These are phyloP conservation scores for Beris morrisii DNA, from an alignment of 2,888 invertebrate genomes.

Conservation along the genomic window DNA sequence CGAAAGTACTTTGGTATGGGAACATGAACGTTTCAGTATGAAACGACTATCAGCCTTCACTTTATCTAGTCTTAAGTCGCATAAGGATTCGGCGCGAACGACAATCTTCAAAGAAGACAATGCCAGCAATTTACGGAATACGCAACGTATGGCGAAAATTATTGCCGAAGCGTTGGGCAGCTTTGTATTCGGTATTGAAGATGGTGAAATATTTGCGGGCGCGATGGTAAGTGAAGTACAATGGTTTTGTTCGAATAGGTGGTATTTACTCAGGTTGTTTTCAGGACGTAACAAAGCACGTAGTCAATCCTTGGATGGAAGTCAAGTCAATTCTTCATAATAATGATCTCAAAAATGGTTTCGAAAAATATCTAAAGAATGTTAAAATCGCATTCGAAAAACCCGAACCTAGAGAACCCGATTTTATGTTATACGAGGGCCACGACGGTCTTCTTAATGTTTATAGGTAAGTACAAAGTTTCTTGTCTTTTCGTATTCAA, in stretches of 20 bases:
- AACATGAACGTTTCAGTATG: conserved; percentile 95
- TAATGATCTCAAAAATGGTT: conserved; percentile 69
- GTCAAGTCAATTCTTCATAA: conserved; percentile 71
- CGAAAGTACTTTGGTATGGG: conserved; percentile 91
- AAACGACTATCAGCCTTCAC: conserved; percentile 90
- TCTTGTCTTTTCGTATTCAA: neutral
- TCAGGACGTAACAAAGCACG: conserved; percentile 73
- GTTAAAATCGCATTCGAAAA: conserved; percentile 69
- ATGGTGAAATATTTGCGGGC: conserved; percentile 69
- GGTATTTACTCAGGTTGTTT: neutral
- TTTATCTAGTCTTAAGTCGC: conserved; percentile 70
- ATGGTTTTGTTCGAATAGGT: no score
- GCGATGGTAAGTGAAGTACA: conserved; percentile 65
- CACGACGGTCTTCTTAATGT: conserved; percentile 79
- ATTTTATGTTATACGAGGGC: conserved; percentile 87
- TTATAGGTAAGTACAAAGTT: conserved; percentile 71
- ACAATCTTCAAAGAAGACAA: conserved; percentile 52
- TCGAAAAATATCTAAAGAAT: conserved; percentile 77
- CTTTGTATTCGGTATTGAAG: conserved; percentile 73
- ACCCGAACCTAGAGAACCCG: conserved; percentile 87
- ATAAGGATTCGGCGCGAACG: conserved; percentile 50
- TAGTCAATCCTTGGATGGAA: conserved; percentile 75
- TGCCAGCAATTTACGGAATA: conserved; percentile 43
- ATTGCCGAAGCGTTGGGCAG: conserved; percentile 84
- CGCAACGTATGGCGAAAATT: conserved; percentile 65